These are phyloP conservation scores for Myripristis murdjan DNA, from an alignment of 2,797 vertebrate species.

Conservation along the genomic window DNA sequence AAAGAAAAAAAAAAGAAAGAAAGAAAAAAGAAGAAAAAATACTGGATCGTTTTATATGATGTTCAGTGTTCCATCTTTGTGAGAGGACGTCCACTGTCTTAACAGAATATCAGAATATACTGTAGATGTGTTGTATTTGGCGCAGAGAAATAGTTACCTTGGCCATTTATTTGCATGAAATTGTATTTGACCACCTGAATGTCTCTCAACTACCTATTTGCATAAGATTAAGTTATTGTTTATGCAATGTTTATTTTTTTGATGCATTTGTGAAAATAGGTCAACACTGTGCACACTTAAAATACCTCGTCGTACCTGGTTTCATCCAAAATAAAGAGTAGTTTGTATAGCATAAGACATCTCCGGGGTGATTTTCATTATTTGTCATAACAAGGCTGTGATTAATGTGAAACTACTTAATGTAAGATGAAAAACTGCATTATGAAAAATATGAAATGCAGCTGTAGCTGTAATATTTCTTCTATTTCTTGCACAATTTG, in stretches of 20 bases:
- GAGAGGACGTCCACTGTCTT: conserved; percentile 86
- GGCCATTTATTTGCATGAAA: conserved; percentile 77
- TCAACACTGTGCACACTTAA: conserved; percentile 73
- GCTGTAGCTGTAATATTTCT: too few relatives aligned
- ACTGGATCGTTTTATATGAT: conserved; percentile 84
- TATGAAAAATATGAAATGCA: too few relatives aligned
- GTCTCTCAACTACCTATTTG: conserved; percentile 83
- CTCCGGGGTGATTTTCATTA: neutral
- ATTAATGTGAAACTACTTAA: neutral
- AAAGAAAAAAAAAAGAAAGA: too few relatives aligned
- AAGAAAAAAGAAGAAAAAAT: too few relatives aligned
- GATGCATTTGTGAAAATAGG: conserved; percentile 69
- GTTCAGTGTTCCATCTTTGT: conserved; percentile 90
- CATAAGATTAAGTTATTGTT: conserved; percentile 75
- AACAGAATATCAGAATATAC: too few relatives aligned
- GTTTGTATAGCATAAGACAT: conserved; percentile 63
- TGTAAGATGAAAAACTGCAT: neutral
- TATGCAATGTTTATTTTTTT: conserved; percentile 45
- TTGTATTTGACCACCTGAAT: conserved; percentile 84
- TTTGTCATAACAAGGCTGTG: neutral
- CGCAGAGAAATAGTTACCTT: conserved; percentile 58
- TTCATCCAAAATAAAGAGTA: conserved; percentile 71
- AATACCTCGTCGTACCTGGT: conserved; percentile 80
- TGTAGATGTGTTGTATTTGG: conserved; percentile 62
- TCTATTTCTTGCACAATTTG: neutral